Conservation (phyloP, 2,113 vertebrate species). For the Nyctereutes procyonoides region DNA sequence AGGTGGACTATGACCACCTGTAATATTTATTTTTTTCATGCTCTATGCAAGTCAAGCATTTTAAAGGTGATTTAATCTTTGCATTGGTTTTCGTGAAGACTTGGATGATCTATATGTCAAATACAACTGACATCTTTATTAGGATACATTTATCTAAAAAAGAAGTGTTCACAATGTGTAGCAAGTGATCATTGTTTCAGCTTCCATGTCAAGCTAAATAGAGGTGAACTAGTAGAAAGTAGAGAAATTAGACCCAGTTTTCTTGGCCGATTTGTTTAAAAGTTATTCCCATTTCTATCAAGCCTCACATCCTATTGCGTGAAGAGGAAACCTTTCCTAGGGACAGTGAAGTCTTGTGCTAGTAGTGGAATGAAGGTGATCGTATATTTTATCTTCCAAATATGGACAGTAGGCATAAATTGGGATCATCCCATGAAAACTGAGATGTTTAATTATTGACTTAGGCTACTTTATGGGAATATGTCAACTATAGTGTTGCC, state of each 20-base stretch:
- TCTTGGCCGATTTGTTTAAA: not conserved
- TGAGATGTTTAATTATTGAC: not conserved
- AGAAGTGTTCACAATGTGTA: not conserved
- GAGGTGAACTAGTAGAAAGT: not conserved
- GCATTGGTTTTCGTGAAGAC: slow-evolving; percentile 1
- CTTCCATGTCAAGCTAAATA: not conserved
- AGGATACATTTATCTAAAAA: not conserved
- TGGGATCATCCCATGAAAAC: not conserved
- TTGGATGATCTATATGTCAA: not conserved
- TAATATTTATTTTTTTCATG: not conserved
- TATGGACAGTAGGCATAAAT: not conserved
- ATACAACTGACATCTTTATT: not conserved
- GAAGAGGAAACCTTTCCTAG: not conserved
- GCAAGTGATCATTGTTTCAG: not conserved
- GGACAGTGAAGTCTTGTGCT: not conserved
- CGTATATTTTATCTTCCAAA: not conserved
- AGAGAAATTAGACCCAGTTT: not conserved
- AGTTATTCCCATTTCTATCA: not conserved
- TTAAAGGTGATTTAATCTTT: slow-evolving; percentile 6
- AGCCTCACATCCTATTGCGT: not conserved
- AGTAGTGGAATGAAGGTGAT: not conserved
- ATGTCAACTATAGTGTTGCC: not conserved
- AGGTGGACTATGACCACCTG: not conserved
- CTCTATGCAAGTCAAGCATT: not conserved
- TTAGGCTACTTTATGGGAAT: not conserved